phyloP scores from a whole-genome alignment of 2,113 vertebrate genomes.

The Peromyscus maniculatus region DNA sequence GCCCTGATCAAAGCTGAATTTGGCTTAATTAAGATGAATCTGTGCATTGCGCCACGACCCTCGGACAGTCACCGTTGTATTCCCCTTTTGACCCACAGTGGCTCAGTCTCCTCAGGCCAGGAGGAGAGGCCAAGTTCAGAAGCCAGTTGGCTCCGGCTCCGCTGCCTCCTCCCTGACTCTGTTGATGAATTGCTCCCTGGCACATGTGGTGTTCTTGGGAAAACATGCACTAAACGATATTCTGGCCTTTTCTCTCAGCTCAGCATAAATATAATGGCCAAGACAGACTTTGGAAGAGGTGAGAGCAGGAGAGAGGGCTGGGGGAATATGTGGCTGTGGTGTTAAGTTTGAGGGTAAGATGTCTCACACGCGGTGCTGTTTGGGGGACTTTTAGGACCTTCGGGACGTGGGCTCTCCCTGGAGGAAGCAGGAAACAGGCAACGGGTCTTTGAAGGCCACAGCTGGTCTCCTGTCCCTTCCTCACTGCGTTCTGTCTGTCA shows the following conservation, averaged over 20 bases:
- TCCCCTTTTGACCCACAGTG: neutral
- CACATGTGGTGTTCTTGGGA: neutral
- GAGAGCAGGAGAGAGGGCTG: too few relatives aligned
- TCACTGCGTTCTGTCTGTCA: neutral
- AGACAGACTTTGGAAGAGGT: neutral
- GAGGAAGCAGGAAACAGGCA: neutral
- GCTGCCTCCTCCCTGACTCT: neutral
- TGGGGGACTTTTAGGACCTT: neutral
- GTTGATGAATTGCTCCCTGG: neutral
- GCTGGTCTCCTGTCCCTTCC: too few relatives aligned
- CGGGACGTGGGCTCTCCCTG: neutral
- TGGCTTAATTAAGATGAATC: conserved; percentile 59
- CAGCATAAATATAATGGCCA: neutral
- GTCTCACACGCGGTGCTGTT: neutral
- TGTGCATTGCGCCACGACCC: neutral
- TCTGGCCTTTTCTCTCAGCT: neutral
- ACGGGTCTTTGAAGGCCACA: neutral
- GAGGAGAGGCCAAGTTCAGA: neutral
- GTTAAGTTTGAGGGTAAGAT: neutral
- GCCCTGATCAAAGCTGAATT: conserved; percentile 44
- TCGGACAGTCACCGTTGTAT: fast-evolving
- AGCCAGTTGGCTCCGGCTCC: fast-evolving
- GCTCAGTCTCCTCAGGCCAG: fast-evolving
- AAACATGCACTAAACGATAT: fast-evolving
- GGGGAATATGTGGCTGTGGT: neutral